Evolutionary conservation across 1,140 invertebrate species (phyloP).

Genomic region (Drosophila lini): DNA sequence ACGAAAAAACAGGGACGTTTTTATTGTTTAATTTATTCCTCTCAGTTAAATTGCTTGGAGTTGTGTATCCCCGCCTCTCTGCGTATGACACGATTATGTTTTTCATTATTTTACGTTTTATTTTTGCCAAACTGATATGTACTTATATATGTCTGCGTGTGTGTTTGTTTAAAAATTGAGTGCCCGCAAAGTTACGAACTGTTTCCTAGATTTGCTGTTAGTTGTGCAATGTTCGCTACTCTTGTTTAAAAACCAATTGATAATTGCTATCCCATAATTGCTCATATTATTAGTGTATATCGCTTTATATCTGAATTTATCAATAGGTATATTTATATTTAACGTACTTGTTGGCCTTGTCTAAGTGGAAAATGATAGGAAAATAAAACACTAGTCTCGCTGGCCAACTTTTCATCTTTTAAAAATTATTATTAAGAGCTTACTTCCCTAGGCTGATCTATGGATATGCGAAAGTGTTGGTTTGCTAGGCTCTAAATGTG

Average conservation of each 20-base stretch:
- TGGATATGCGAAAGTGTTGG: conserved; percentile 67
- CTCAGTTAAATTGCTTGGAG: conserved; percentile 44
- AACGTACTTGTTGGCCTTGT: conserved; percentile 68
- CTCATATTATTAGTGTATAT: conserved; percentile 38
- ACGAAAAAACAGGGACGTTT: conserved; percentile 28
- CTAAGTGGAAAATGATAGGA: conserved; percentile 38
- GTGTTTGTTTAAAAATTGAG: conserved; percentile 63
- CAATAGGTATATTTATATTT: conserved; percentile 32
- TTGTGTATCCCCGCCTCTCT: conserved; percentile 14
- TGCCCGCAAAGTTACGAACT: conserved; percentile 45
- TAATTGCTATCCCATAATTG: conserved; percentile 71
- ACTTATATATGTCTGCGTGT: conserved; percentile 65
- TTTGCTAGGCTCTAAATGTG: conserved; percentile 59
- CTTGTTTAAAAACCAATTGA: conserved; percentile 75
- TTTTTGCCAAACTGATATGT: conserved; percentile 76
- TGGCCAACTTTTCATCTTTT: conserved; percentile 22
- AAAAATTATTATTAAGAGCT: conserved; percentile 80
- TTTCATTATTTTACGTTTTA: conserved; percentile 54
- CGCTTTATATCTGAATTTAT: conserved; percentile 38
- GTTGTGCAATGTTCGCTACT: conserved; percentile 68
- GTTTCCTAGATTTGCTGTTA: conserved; percentile 50
- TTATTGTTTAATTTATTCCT: conserved; percentile 43
- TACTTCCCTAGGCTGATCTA: conserved; percentile 59
- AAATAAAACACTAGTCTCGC: conserved; percentile 41
- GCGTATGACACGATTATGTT: conserved; percentile 67